These are phyloP conservation scores for Rachycentron canadum DNA, from an alignment of 2,797 vertebrate species.

Conservation along the genomic window DNA sequence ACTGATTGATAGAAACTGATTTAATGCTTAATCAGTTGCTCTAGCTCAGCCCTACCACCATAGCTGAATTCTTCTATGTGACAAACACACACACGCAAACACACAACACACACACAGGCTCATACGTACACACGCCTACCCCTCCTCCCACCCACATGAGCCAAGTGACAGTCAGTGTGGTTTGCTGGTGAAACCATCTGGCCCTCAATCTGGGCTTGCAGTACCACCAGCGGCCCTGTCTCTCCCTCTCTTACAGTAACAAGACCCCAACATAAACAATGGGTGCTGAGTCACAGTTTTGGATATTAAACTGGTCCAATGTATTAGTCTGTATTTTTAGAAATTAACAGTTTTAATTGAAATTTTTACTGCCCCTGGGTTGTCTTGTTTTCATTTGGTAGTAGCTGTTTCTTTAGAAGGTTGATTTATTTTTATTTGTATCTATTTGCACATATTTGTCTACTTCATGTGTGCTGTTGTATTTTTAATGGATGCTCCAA, in stretches of 20 bases:
- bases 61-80: slow-evolving; percentile 29
- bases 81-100: slow-evolving; percentile 36
- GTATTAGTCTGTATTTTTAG: neutral
- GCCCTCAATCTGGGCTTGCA: slow-evolving; percentile 72
- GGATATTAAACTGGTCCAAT: neutral
- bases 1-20: slow-evolving; percentile 70
- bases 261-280: slow-evolving; percentile 36
- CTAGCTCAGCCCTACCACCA: slow-evolving; percentile 38
- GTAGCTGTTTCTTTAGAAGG: neutral
- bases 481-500: slow-evolving; percentile 23
- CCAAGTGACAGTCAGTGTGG: slow-evolving; percentile 56
- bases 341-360: neutral
- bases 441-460: slow-evolving; percentile 5
- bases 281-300: slow-evolving; percentile 39
- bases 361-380: neutral
- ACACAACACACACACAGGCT: slow-evolving; percentile 9
- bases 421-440: slow-evolving; percentile 22
- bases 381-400: neutral
- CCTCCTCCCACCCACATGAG: slow-evolving; percentile 47
- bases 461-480: neutral
- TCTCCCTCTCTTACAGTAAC: slow-evolving; percentile 39
- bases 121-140: slow-evolving; percentile 19
- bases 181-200: slow-evolving; percentile 82
- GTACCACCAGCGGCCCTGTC: slow-evolving; percentile 46
- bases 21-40: slow-evolving; percentile 74